These are phyloP conservation scores for Chunga burmeisteri DNA, from an alignment of 2,113 vertebrate genomes.

Conservation along the genomic window DNA sequence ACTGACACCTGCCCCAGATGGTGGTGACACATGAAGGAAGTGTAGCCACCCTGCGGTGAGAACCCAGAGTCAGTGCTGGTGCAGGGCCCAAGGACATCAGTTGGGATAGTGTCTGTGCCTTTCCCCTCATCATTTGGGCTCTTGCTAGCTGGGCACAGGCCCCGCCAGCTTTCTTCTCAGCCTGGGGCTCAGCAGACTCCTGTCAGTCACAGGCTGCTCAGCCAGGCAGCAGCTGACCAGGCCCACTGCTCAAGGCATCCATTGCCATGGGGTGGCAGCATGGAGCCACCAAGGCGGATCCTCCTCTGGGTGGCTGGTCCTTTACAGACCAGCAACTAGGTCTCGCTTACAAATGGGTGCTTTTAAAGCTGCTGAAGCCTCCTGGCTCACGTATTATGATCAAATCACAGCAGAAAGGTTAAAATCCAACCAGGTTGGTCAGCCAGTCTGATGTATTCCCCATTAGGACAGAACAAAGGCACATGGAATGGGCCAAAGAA, in stretches of 20 bases:
- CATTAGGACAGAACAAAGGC: too few species aligned
- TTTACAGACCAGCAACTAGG: accelerated
- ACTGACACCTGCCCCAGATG: neutral
- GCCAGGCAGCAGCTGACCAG: neutral
- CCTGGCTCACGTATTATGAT: neutral
- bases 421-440: neutral
- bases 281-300: neutral
- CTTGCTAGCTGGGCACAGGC: neutral
- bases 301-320: too few species aligned
- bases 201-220: neutral
- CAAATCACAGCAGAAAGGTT: neutral
- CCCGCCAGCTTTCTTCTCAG: too few species aligned
- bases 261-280: neutral
- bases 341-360: accelerated
- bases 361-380: neutral
- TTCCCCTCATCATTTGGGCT: accelerated
- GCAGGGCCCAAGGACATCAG: neutral
- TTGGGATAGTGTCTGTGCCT: accelerated
- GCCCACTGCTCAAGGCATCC: neutral
- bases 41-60: neutral
- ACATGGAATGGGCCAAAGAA: too few species aligned
- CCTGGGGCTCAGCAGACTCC: neutral
- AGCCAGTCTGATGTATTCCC: neutral
- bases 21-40: accelerated
- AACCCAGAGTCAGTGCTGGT: neutral